phyloP scores from a whole-genome alignment of 2,113 vertebrate genomes.

The Pelobates fuscus region DNA sequence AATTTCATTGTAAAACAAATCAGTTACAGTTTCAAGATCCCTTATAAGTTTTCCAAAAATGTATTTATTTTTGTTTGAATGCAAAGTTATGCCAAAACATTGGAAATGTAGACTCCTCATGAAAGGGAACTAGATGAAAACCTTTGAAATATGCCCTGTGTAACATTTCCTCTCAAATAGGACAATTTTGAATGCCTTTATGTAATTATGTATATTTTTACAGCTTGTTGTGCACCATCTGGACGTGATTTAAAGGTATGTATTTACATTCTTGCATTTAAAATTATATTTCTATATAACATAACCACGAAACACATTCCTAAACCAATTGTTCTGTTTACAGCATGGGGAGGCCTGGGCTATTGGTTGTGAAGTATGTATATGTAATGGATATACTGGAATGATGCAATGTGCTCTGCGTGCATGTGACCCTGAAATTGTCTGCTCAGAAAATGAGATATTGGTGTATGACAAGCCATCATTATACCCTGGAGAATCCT shows the following conservation, averaged over 20 bases:
- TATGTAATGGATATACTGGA: constrained; percentile 18
- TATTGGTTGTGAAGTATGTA: constrained; percentile 10
- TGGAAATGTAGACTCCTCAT: no score
- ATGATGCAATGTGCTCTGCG: not conserved
- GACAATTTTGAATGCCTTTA: no score
- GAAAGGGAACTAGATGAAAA: no score
- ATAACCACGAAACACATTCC: not conserved
- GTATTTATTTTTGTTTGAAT: no score
- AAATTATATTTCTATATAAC: no score
- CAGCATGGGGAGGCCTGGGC: not conserved
- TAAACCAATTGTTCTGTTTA: not conserved
- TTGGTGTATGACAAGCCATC: constrained; percentile 6
- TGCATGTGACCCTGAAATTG: not conserved
- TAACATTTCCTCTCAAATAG: no score
- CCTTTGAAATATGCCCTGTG: no score
- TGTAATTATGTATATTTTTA: not conserved
- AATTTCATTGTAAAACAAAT: no score
- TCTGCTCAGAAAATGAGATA: not conserved
- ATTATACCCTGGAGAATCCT: not conserved
- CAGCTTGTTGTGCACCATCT: constrained; percentile 12
- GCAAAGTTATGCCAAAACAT: no score
- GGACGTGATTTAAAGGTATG: not conserved
- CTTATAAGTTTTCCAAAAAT: no score
- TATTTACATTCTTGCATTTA: no score
- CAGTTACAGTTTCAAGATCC: no score